Evolutionary conservation across 2,797 vertebrate species (phyloP).

Genomic region (Lycodopsis pacificus): DNA sequence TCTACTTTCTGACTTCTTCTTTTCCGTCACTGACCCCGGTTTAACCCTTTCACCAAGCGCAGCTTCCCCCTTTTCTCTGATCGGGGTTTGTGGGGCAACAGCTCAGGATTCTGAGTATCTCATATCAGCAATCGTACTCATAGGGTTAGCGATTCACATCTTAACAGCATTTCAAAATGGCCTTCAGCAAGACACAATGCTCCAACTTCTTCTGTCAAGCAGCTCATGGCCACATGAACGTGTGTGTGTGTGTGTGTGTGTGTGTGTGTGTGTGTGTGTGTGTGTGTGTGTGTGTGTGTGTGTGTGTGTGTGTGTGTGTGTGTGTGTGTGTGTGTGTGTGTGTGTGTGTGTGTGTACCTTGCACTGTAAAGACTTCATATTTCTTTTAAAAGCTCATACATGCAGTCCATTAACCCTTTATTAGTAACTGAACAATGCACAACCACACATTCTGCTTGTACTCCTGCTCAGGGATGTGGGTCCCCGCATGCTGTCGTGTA

Average conservation of each 20-base stretch:
- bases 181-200: background rate
- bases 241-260: too few species aligned
- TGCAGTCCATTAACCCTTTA: background rate
- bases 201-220: background rate
- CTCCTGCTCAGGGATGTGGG: conserved; percentile 40
- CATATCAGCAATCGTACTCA: background rate
- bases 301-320: background rate
- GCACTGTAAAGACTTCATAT: conserved; percentile 5
- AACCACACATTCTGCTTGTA: conserved; percentile 32
- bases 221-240: background rate
- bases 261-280: background rate
- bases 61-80: conserved; percentile 54
- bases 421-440: conserved; percentile 7
- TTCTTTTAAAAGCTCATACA: conserved; percentile 3
- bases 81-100: conserved; percentile 17
- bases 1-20: conserved; percentile 78
- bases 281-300: background rate
- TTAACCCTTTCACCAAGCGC: conserved; percentile 47
- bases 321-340: background rate
- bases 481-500: conserved; percentile 27
- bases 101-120: conserved; percentile 13
- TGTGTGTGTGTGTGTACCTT: background rate
- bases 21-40: conserved; percentile 52
- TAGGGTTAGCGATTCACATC: background rate
- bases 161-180: background rate